Evolutionary conservation across 2,113 vertebrate genomes (phyloP), one percentile per base, ranked within the genome.

Genomic region (Periophthalmodon schlosseri): DNA sequence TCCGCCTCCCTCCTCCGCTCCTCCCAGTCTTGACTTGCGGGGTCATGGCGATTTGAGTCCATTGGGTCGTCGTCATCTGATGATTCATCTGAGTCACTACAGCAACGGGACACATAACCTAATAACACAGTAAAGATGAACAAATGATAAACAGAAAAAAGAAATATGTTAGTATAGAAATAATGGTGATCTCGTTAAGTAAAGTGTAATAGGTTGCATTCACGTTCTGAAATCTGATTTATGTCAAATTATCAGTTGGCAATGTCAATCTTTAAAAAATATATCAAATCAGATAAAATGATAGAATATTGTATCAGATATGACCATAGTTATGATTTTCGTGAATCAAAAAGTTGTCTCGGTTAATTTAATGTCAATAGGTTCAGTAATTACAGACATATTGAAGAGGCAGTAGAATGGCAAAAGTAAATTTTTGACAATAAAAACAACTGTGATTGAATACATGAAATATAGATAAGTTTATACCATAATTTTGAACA

Each of bases 51-150:
- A 15, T 71, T 91, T 2, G 84, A 67, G 61, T 96, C 96, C 70
- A 92, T 92, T 1, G 91, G 80, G 18, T 95, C 95, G 72, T 97
- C 96, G 44, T 91, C 82, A 12, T 96, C 95, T 2, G 95, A 95
- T 7, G 96, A 96, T 34, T 96, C 96, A 46, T 99, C 97, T 0
- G 96, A 98, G 87, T 97, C 97, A 33, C 96, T 99, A 82, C 96
- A 96, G 63, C 93, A 93, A 69, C 96, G 94, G 28, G 96, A 97
- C 76, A 96, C 95, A 0, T 98, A 98, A 74, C 97, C 98, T 99
- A 88, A 2, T 76, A 80, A 73, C 23, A 75, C 21, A 65, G 20
- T 39, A 65, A 65, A 65, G 63, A 44, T 65, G 18, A n/a, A n/a
- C 63, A 75, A 24, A 71, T 63, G 65, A 74, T 63, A 79, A 85